Evolutionary conservation across 92 coral and sea anemone genomes (phyloP), one percentile per base, ranked within the genome.

Genomic region (Epizoanthus rinbou): DNA sequence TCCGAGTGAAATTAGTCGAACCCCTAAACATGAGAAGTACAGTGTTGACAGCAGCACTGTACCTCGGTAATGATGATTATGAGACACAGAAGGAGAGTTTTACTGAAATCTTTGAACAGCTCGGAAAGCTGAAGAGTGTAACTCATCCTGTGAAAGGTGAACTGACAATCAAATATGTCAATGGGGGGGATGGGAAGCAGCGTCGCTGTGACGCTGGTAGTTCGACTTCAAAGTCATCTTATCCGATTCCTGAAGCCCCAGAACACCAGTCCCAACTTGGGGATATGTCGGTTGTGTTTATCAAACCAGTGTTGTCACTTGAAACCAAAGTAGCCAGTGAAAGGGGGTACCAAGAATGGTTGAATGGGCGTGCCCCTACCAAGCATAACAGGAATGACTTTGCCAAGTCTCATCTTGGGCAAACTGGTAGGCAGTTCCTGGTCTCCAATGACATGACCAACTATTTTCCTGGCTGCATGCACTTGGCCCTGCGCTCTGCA

Each of bases 161-260:
- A 8, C 19, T 58, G n/a, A 58, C 33, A 60, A 56, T 79, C 21
- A 58, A 25, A 18, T 79, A 57, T 62, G 35, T 57, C 19, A 80
- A 59, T 37, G 45, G 85, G 50, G 56, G 73, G 3, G 85, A 80
- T 65, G 75, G 85, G 14, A 68, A 70, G 76, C 76, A 86, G 69
- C 67, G 85, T 45, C 60, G 88, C 65, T 28, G 43, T 19, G 60
- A 63, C 35, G 22, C 79, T 23, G 84, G 84, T 11, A 80, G 54
- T n/a, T 60, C 31, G 17, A 63, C 85, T 3, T 80, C 85, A 9
- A 80, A 73, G 67, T 80, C 85, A 14, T 63, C 85, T 2, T 64
- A 7, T 62, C 85, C 85, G 2, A 80, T 80, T 22, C 85, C 85
- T 5, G 74, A 64, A 18, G 74, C 74, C 57, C 85, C 85, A 63